A percentile compares a stretch with the other conserved stretches of the same genome.
These are phyloP conservation scores for Montipora capitata DNA, from an alignment of 92 coral and sea anemone genomes.

Conservation along the genomic window DNA sequence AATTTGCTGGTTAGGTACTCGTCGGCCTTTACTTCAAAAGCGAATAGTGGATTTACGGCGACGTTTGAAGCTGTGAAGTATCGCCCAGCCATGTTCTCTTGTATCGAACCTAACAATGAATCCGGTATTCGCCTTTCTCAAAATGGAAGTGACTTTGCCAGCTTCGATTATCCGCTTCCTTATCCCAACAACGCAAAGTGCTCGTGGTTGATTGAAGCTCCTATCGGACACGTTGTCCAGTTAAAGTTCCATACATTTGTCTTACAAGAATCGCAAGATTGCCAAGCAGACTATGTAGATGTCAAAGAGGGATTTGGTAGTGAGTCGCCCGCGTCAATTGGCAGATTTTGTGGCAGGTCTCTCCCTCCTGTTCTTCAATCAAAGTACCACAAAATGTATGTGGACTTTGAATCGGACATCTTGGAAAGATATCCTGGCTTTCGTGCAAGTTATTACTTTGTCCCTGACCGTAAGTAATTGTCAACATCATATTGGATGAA, in stretches of 20 bases:
- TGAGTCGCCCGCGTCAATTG: neutral
- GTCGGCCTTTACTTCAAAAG: neutral
- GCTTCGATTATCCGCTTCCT: conserved; percentile 57
- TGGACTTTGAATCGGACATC: conserved; percentile 68
- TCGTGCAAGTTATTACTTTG: conserved; percentile 68
- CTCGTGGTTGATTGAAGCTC: conserved; percentile 32
- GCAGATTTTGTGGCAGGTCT: conserved; percentile 40
- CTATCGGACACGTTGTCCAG: conserved; percentile 40
- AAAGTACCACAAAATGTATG: conserved; percentile 55
- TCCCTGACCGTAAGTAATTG: conserved; percentile 58
- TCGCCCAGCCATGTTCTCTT: conserved; percentile 5
- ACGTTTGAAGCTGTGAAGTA: conserved; percentile 54
- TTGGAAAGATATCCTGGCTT: conserved; percentile 78
- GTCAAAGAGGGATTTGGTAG: neutral
- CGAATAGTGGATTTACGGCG: conserved; percentile 23
- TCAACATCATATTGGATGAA: neutral
- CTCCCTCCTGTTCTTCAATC: conserved; percentile 29
- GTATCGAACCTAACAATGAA: neutral
- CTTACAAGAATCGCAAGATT: conserved; percentile 45
- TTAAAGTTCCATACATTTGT: conserved; percentile 57
- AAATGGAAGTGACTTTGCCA: conserved; percentile 59
- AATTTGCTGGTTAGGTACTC: conserved; percentile 21
- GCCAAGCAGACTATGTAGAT: conserved; percentile 54
- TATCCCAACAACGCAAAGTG: conserved; percentile 66
- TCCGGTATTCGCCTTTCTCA: neutral